Evolutionary conservation across 2,113 vertebrate genomes (phyloP).

Genomic region (Tetraodon nigroviridis): DNA sequence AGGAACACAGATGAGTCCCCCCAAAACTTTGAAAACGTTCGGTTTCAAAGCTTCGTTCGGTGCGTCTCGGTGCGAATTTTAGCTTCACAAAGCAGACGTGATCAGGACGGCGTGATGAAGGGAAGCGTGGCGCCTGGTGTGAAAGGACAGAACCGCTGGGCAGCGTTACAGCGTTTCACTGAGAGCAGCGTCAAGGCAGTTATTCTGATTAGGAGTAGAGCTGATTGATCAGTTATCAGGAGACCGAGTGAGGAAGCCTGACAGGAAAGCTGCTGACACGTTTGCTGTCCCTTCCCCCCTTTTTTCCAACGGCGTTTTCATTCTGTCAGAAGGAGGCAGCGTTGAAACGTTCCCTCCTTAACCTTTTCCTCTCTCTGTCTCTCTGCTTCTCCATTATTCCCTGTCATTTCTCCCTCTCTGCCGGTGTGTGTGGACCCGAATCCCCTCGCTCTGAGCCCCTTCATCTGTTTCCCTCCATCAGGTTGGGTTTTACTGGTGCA

Average conservation of each 20-base stretch:
- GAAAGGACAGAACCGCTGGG: background rate
- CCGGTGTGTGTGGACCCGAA: conserved; percentile 16
- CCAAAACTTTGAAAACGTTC: too few relatives aligned
- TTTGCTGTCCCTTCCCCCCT: background rate
- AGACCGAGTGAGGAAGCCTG: conserved; percentile 44
- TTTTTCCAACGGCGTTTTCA: conserved; percentile 7
- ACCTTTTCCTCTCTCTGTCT: background rate
- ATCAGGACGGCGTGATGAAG: too few relatives aligned
- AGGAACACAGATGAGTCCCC: too few relatives aligned
- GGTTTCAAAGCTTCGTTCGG: conserved; percentile 5
- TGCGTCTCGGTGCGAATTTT: too few relatives aligned
- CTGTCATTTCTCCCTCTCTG: background rate
- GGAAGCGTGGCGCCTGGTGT: too few relatives aligned
- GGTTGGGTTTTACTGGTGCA: background rate
- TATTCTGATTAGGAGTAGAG: conserved; percentile 70
- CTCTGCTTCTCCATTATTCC: background rate
- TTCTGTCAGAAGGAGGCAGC: conserved; percentile 2
- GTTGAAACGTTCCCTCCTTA: background rate
- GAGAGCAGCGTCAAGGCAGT: conserved; percentile 15
- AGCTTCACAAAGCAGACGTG: too few relatives aligned
- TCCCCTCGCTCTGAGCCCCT: conserved; percentile 12
- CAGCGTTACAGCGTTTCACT: background rate
- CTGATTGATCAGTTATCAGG: conserved; percentile 59
- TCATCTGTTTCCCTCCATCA: background rate
- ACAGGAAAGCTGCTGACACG: conserved; percentile 16